Percentiles rank a stretch among this genome's conserved stretches.
phyloP scores from a whole-genome alignment of 2,888 invertebrate genomes.

The Taphrorychus bicolor region DNA sequence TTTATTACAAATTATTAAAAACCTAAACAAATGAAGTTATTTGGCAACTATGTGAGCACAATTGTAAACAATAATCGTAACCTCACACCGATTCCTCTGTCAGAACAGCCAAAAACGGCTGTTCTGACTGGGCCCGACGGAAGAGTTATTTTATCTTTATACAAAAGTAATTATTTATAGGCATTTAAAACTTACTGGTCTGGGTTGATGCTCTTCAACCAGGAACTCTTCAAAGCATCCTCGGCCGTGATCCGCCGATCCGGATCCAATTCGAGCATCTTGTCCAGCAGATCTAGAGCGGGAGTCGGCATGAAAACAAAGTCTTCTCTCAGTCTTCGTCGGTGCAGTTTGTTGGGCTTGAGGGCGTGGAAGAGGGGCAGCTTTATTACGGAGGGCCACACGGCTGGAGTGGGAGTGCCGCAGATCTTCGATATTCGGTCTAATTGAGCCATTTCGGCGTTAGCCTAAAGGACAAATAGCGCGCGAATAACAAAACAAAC shows the following conservation, averaged over 20 bases:
- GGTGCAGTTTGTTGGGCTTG: slow-evolving; percentile 88
- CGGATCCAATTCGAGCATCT: slow-evolving; percentile 97
- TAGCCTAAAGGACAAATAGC: slow-evolving; percentile 79
- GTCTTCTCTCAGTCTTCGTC: slow-evolving; percentile 89
- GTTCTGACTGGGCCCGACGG: too few relatives aligned
- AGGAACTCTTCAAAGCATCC: slow-evolving; percentile 89
- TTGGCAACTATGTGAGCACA: too few relatives aligned
- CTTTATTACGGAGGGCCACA: slow-evolving; percentile 95
- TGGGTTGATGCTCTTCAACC: slow-evolving; percentile 91
- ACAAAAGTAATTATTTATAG: too few relatives aligned
- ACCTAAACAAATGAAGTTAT: too few relatives aligned
- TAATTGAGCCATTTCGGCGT: slow-evolving; percentile 90
- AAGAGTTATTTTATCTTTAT: too few relatives aligned
- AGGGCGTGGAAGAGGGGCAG: slow-evolving; percentile 91
- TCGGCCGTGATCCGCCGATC: slow-evolving; percentile 92
- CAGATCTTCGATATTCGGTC: slow-evolving; percentile 94
- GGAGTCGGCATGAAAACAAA: slow-evolving; percentile 90
- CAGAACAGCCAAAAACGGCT: too few relatives aligned
- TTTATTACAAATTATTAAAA: too few relatives aligned
- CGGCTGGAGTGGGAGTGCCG: slow-evolving; percentile 94
- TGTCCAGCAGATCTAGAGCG: slow-evolving; percentile 90
- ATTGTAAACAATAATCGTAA: too few relatives aligned
- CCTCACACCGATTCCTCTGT: too few relatives aligned
- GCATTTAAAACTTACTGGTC: slow-evolving; percentile 81
- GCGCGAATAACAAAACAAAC: too few relatives aligned